Base-by-base conservation (phyloP, 30 jellyfish, hydroid and myxozoan genomes). In the Aurelia sp. region DNA sequence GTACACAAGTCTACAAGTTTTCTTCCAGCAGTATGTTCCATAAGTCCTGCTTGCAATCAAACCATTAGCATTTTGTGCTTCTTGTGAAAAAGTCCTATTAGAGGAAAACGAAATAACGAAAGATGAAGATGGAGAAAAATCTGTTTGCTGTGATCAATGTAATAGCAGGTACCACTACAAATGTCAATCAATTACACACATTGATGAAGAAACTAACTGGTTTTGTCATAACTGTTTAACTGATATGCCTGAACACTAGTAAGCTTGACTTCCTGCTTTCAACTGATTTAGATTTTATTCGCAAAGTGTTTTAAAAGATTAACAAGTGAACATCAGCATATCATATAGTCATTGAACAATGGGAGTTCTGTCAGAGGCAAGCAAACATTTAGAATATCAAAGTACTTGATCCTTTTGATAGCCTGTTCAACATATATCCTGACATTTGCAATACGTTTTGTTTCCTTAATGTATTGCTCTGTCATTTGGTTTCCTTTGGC, bases 381-480 rank as follows among this genome's bases (percentile, higher is more conserved):
- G 10, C 59, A 35, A 21, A 67, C 59, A 22, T 86, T 62, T 60
- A 74, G 59, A 62, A 86, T 86, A 4, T 44, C 3, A 66, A 74
- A 86, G 59, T 37, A 72, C 51, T 86, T 74, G 60, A 74, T 66
- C 48, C 95, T 18, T 27, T 78, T 61, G 0, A 66, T 86, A 3
- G 95, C 95, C 59, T 86, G 87, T 55, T 86, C 95, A 6, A 86
- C 91, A 50, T 70, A 73, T 23, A 86, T 86, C 47, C 90, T 31
- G 12, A 86, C 90, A 89, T 89, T 89, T 22, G 95, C 91, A 41
- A 76, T 74, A 40, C 76, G 83, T 15, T 72, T 35, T 74, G 91
- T 86, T 33, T 62, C 66, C 59, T 62, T 62, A 47, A 89, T 86
- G 58, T 82, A 79, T 50, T 21, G 9, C 12, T 59, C 74, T 11